These are phyloP conservation scores for Blastobasis lacticolella DNA, from an alignment of 2,888 invertebrate genomes.

Conservation along the genomic window DNA sequence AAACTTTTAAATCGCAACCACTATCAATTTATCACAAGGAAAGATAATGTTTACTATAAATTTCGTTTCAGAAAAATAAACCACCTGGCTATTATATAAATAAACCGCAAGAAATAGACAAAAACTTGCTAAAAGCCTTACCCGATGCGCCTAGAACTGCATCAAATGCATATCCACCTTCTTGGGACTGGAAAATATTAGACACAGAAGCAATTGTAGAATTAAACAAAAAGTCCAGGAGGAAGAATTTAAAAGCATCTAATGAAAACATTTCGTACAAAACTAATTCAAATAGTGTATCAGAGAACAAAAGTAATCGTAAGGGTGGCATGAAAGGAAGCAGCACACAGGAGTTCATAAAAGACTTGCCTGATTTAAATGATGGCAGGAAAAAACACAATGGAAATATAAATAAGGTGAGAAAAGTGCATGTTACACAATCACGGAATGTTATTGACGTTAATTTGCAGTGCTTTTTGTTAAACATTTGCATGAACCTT, in stretches of 20 bases:
- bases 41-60: too few relatives aligned
- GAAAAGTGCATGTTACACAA: conserved; percentile 37
- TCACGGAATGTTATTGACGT: conserved; percentile 38
- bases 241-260: conserved; percentile 52
- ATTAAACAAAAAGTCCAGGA: conserved; percentile 53
- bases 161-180: conserved; percentile 78
- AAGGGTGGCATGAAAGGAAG: conserved; percentile 51
- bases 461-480: conserved; percentile 62
- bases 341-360: conserved; percentile 61
- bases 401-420: conserved; percentile 46
- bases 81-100: conserved; percentile 86
- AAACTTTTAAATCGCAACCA: too few relatives aligned
- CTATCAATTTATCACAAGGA: too few relatives aligned
- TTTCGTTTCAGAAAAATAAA: conserved; percentile 82
- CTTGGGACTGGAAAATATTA: conserved; percentile 83
- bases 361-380: conserved; percentile 57
- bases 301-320: conserved; percentile 41
- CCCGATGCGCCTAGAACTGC: conserved; percentile 89
- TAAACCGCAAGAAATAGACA: conserved; percentile 84
- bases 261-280: conserved; percentile 64
- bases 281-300: conserved; percentile 55
- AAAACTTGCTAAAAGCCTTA: conserved; percentile 78
- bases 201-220: conserved; percentile 64
- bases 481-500: conserved; percentile 61
- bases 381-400: conserved; percentile 28